These are phyloP conservation scores for Megastigmus dorsalis DNA, from an alignment of 2,888 invertebrate genomes.

Conservation along the genomic window DNA sequence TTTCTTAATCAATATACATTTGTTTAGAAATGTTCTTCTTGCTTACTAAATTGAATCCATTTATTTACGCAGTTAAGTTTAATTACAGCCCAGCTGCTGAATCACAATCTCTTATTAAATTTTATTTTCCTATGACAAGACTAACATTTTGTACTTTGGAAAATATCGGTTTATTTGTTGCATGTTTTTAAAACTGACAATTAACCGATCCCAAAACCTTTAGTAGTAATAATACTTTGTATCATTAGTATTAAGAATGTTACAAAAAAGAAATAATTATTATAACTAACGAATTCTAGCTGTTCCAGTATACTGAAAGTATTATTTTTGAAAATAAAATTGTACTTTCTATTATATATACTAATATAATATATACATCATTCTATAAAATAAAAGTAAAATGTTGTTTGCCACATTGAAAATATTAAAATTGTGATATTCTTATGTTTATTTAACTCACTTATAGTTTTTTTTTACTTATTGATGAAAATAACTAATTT, in stretches of 20 bases:
- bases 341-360: not conserved
- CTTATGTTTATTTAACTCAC: not conserved
- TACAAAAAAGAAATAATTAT: not conserved
- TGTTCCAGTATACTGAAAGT: constrained; percentile 14
- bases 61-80: constrained; percentile 14
- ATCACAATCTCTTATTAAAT: constrained; percentile 36
- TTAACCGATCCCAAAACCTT: constrained; percentile 10
- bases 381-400: not conserved
- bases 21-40: constrained; percentile 18
- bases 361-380: no score
- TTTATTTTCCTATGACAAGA: constrained; percentile 37
- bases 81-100: constrained; percentile 30
- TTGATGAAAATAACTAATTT: no score
- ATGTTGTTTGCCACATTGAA: not conserved
- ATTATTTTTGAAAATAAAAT: not conserved
- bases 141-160: constrained; percentile 43
- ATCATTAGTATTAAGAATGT: constrained; percentile 25
- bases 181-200: constrained; percentile 41
- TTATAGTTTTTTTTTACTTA: not conserved
- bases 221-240: constrained; percentile 40
- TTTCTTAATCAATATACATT: constrained; percentile 15
- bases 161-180: constrained; percentile 19
- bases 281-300: not conserved
- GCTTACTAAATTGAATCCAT: constrained; percentile 26
- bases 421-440: constrained; percentile 2